Evolutionary conservation across 2,113 vertebrate genomes (phyloP), one percentile per base, ranked within the genome.

Genomic region (Prietella phreatophila): DNA sequence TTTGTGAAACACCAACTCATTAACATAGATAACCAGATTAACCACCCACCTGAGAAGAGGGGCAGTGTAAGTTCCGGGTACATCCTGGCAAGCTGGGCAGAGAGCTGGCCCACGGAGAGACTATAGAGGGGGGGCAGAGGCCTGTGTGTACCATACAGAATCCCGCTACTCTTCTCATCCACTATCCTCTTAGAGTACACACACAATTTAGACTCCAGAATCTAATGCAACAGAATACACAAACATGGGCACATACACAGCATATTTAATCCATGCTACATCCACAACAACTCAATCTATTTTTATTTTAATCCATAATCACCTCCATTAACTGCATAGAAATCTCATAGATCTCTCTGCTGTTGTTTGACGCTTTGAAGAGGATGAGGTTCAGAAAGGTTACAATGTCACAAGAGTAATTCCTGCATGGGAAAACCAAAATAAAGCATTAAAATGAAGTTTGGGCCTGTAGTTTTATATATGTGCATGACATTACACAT

Each of bases 281-380:
- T 36, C 27, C 36, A 47, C 60, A n/a, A 27, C 42, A 9, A 65
- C 55, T 61, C 65, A 25, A 50, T 50, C 47, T 83, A 65, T 30
- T 30, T 82, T 22, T 19, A 15, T 58, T 83, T 60, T 55, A 25
- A 61, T 39, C 17, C 67, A 85, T 27, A 73, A 67, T 86, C 94
- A 96, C 98, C 96, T 99, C 98, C 97, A 99, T 98, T 88, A 99
- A 95, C 94, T 99, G 98, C 97, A 99, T 98, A 87, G 98, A 97
- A 92, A 99, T 98, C 93, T 99, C 98, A 91, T 99, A 99, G 88
- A 99, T 99, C 91, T 99, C 98, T 90, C 98, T 96, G 96, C 96
- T 98, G 91, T 97, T 97, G 92, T 99, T 97, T 85, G 98, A 99
- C 2, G 98, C 97, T 92, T 99, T 99, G 95, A 99, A 99, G 19